Base-by-base conservation (phyloP, 2,888 invertebrate species). In the Cryptophagus acutangulus region DNA sequence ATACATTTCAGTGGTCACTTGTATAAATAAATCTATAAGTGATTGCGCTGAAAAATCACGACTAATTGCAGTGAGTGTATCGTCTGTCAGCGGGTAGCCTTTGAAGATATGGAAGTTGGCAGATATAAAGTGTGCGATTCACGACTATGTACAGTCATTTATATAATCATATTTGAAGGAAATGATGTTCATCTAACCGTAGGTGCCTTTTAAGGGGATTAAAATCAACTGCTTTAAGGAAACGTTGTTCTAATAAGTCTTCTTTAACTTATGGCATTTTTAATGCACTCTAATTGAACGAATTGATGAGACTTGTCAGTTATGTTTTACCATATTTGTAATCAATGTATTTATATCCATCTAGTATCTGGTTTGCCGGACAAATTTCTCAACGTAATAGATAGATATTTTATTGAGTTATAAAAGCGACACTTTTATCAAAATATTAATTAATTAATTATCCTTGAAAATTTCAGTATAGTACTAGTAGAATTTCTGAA, bases 51-150 rank as follows among this genome's bases (percentile, higher is more conserved):
- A 41, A 45, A 43, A 47, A 47, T 43, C 35, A 24, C 38, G 33
- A 41, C 42, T 50, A 50, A 50, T 50, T 45, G 45, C 45, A 31
- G 26, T 40, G 43, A 36, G 40, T n/a, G n/a, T n/a, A n/a, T n/a
- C 45, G 38, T 42, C 47, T 34, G 41, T 42, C 49, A 48, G 49
- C 43, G 40, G 35, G 38, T 31, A 30, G 20, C 31, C 47, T 46
- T 44, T 42, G 41, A 36, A 43, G 28, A 40, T 43, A 46, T 43
- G 42, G 36, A 41, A 45, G 40, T 46, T 47, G 47, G 42, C 48
- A 45, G 36, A 36, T 37, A 43, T 40, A 38, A 44, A 43, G 36
- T 41, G 35, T 43, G 25, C 36, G 38, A 40, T 40, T 40, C 39
- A 38, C 28, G 40, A 39, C 42, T 42, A 31, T 8, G 8, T 10